Conservation (phyloP, 2,888 invertebrate genomes). For the Crematogaster levior region DNA sequence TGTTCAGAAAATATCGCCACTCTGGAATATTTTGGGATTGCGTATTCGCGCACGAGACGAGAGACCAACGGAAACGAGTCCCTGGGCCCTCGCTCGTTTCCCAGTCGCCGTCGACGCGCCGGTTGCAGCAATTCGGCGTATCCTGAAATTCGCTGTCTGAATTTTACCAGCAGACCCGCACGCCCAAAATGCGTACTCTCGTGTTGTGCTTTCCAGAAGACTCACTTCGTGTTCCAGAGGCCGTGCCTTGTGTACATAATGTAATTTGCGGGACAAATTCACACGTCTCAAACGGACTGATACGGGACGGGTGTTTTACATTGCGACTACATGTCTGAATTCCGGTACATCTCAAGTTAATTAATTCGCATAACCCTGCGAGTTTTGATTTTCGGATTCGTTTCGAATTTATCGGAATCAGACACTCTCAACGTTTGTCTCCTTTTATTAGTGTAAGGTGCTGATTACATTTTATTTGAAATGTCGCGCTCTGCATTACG, state of each 20-base stretch:
- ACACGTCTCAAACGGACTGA: conserved; percentile 56
- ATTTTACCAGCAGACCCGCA: background rate
- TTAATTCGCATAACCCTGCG: conserved; percentile 15
- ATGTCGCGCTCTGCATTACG: no score
- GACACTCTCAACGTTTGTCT: background rate
- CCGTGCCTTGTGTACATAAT: conserved; percentile 44
- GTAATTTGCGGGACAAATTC: conserved; percentile 60
- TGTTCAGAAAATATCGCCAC: conserved; percentile 67
- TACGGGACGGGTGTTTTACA: conserved; percentile 7
- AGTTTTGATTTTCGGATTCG: background rate
- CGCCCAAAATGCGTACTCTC: conserved; percentile 19
- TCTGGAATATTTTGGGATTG: conserved; percentile 66
- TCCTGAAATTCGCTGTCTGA: conserved; percentile 23
- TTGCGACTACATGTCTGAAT: conserved; percentile 18
- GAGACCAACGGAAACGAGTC: conserved; percentile 40
- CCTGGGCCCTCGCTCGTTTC: background rate
- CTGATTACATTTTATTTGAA: no score
- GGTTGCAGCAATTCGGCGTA: conserved; percentile 19
- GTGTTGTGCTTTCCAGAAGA: conserved; percentile 40
- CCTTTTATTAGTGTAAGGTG: no score
- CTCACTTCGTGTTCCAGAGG: conserved; percentile 9
- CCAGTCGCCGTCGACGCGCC: conserved; percentile 8
- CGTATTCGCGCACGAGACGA: conserved; percentile 25
- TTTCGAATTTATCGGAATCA: background rate
- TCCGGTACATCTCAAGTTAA: conserved; percentile 10